Base-by-base conservation (phyloP, 2,888 invertebrate species). In the Ypsolopha scabrella region DNA sequence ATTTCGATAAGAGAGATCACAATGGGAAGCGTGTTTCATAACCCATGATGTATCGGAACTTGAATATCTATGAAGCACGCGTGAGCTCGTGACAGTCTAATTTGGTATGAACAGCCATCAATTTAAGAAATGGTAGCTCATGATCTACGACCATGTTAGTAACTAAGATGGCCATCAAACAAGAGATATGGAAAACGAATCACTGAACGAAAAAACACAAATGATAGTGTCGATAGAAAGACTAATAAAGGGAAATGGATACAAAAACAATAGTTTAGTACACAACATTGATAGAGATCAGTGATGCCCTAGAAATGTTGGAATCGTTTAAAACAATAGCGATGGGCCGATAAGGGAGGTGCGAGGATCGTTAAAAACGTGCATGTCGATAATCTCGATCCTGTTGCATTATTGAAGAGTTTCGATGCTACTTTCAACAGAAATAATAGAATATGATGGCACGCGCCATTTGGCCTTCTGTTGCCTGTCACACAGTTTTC, bases 381-480 rank as follows among this genome's bases (percentile, higher is more conserved):
- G 80, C 83, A 83, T 82, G 85, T 80, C 68, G 74, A 78, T 81
- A 79, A 82, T 82, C 77, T 77, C 63, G 66, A 72, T 71, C 64
- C 64, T 35, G 9, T 54, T 82, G 80, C 78, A 83, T 86, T 81
- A 82, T 82, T 83, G 76, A 83, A 68, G 75, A 75, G 71, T 61
- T 55, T 57, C 59, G 61, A 57, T 68, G 63, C 62, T 71, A 9
- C 70, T 71, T 74, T 69, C 72, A 69, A 78, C 76, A 75, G 75
- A 79, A 76, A 79, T 76, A 41, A 49, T 49, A 24, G 48, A 10
- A 46, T 10, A 39, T 39, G 80, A 80, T 81, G 82, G 73, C 75
- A 81, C 79, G 76, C 75, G 78, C 75, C 74, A 80, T 73, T 70
- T 60, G 67, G 66, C 67, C 69, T 69, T 67, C 69, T 64, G 66